Percentiles rank a stretch among this genome's conserved stretches.
Evolutionary conservation across 2,113 vertebrate genomes (phyloP).

Genomic region (Pelobates fuscus): DNA sequence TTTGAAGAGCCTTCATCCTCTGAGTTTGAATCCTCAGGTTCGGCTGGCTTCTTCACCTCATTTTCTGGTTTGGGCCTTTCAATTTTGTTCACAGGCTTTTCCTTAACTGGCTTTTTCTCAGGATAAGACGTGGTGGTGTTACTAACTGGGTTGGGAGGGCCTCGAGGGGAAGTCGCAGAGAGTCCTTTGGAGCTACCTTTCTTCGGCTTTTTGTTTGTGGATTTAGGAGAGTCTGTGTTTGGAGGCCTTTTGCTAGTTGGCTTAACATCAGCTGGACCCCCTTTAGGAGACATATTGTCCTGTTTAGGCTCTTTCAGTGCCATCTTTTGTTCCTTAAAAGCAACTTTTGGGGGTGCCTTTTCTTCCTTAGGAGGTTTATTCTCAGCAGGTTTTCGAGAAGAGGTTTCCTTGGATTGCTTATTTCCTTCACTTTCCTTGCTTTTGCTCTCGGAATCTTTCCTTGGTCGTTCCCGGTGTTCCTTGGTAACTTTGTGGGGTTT

Average conservation of each 20-base stretch:
- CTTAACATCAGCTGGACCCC: conserved; percentile 80
- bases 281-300: conserved; percentile 91
- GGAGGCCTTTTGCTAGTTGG: conserved; percentile 88
- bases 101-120: conserved; percentile 90
- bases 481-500: conserved; percentile 93
- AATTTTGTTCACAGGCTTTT: conserved; percentile 80
- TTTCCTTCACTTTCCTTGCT: conserved; percentile 78
- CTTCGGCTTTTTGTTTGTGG: conserved; percentile 91
- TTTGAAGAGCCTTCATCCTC: conserved; percentile 95
- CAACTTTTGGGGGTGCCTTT: conserved; percentile 88
- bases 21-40: conserved; percentile 91
- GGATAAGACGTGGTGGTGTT: conserved; percentile 81
- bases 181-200: conserved; percentile 86
- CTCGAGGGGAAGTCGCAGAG: conserved; percentile 54
- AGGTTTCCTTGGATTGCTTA: conserved; percentile 69
- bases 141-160: conserved; percentile 58
- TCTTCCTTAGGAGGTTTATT: conserved; percentile 90
- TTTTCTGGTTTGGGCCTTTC: conserved; percentile 82
- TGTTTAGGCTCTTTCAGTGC: conserved; percentile 93
- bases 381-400: conserved; percentile 81
- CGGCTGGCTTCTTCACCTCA: conserved; percentile 83
- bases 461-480: conserved; percentile 90
- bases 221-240: conserved; percentile 88
- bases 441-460: conserved; percentile 97
- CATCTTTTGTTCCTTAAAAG: conserved; percentile 96